These are phyloP conservation scores for Macquaria ambigua DNA, from an alignment of 2,113 vertebrate genomes.

Conservation along the genomic window DNA sequence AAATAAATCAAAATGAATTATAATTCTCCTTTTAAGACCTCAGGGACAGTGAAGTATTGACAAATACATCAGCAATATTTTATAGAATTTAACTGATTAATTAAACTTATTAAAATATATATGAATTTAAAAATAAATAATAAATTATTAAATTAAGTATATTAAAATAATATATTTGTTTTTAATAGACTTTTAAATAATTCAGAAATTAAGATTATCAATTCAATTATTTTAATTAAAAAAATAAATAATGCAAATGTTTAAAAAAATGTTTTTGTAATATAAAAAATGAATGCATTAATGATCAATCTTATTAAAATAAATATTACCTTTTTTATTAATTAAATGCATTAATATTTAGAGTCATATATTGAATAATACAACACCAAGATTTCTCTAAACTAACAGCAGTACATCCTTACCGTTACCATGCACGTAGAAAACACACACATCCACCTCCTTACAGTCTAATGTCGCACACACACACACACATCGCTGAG, in stretches of 20 bases:
- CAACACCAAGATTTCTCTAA: background rate
- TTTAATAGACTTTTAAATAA: background rate
- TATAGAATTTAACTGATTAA: background rate
- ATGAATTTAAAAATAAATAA: too few species aligned
- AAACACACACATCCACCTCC: background rate
- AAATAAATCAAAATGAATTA: background rate
- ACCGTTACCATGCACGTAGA: background rate
- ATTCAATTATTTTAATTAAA: too few species aligned
- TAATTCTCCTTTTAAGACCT: too few species aligned
- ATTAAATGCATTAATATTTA: background rate
- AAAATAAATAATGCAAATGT: too few species aligned
- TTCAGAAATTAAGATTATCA: too few species aligned
- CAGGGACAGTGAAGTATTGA: background rate
- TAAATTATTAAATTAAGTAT: background rate
- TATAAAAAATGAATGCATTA: too few species aligned
- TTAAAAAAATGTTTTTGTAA: too few species aligned
- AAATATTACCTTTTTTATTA: too few species aligned
- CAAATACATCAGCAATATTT: background rate
- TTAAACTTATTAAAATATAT: too few species aligned
- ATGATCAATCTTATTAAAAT: too few species aligned
- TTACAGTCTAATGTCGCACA: background rate
- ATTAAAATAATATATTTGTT: too few species aligned
- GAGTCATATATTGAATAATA: background rate
- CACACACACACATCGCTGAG: conserved; percentile 21
- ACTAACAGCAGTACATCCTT: too few species aligned